Percentiles rank a stretch among this genome's conserved stretches.
These are phyloP conservation scores for Cactoblastis cactorum DNA, from an alignment of 2,888 invertebrate species.

Conservation along the genomic window DNA sequence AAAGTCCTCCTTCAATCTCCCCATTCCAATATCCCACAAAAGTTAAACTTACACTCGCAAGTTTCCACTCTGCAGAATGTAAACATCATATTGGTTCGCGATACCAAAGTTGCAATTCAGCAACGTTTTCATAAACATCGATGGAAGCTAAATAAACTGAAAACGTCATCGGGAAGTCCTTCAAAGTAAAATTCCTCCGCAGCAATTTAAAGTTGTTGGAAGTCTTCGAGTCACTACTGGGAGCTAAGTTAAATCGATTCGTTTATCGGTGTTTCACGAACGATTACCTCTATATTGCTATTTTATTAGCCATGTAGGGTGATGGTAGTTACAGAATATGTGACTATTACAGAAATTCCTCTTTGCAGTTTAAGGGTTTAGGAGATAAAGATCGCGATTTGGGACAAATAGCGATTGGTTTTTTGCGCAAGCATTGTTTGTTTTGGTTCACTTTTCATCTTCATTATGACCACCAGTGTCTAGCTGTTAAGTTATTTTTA, in stretches of 20 bases:
- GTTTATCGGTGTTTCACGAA: constrained; percentile 72
- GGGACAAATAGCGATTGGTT: background rate
- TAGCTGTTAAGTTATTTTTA: too few species aligned
- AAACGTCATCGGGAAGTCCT: constrained; percentile 37
- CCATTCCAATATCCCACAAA: background rate
- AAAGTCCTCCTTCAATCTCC: background rate
- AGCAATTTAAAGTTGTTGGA: constrained; percentile 74
- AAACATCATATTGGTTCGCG: constrained; percentile 5
- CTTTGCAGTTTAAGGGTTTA: background rate
- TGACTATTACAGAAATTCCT: background rate
- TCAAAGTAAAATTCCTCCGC: constrained; percentile 64
- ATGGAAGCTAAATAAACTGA: constrained; percentile 28
- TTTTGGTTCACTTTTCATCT: too few species aligned
- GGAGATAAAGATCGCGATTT: background rate
- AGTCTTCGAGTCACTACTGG: constrained; percentile 57
- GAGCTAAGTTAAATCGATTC: constrained; percentile 73
- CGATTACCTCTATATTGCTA: constrained; percentile 67
- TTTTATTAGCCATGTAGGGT: constrained; percentile 58
- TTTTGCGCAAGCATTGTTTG: background rate
- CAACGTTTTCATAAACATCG: constrained; percentile 13
- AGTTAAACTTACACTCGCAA: background rate
- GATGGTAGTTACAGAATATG: constrained; percentile 11
- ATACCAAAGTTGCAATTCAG: constrained; percentile 13
- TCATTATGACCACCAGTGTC: too few species aligned
- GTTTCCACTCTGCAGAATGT: background rate